phyloP scores from a whole-genome alignment of 2,113 vertebrate species.

The Platichthys stellatus region DNA sequence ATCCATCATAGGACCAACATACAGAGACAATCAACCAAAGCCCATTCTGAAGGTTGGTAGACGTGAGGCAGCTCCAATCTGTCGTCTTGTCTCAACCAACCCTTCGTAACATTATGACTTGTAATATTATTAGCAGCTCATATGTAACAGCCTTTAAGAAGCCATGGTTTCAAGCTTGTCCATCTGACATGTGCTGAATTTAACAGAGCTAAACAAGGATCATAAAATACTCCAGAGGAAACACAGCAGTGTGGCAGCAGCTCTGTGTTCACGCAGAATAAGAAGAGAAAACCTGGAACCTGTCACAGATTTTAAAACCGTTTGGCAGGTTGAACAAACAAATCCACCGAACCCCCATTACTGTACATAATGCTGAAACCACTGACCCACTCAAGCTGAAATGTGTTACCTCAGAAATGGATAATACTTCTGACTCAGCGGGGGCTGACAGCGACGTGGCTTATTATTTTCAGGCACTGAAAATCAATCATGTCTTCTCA shows the following conservation, averaged over 20 bases:
- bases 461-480: constrained; percentile 39
- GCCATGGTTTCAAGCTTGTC: constrained; percentile 3
- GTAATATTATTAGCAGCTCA: too few species aligned
- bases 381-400: constrained; percentile 21
- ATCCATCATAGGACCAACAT: too few species aligned
- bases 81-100: neutral
- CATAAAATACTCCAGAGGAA: constrained; percentile 26
- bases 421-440: constrained; percentile 39
- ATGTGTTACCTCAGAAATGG: constrained; percentile 37
- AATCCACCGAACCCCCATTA: constrained; percentile 24
- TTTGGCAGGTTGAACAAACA: constrained; percentile 38
- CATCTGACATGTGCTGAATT: neutral
- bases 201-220: constrained; percentile 1
- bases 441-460: constrained; percentile 15
- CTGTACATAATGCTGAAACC: constrained; percentile 25
- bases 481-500: constrained; percentile 49
- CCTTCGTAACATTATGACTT: neutral
- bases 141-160: neutral
- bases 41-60: too few species aligned
- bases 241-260: neutral
- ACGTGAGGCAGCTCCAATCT: neutral
- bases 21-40: too few species aligned
- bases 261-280: constrained; percentile 11
- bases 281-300: constrained; percentile 21
- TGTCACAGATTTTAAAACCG: constrained; percentile 35